Evolutionary conservation across 2,113 vertebrate species (phyloP), one percentile per base, ranked within the genome.

Genomic region (Anarhynchus alexandrinus): DNA sequence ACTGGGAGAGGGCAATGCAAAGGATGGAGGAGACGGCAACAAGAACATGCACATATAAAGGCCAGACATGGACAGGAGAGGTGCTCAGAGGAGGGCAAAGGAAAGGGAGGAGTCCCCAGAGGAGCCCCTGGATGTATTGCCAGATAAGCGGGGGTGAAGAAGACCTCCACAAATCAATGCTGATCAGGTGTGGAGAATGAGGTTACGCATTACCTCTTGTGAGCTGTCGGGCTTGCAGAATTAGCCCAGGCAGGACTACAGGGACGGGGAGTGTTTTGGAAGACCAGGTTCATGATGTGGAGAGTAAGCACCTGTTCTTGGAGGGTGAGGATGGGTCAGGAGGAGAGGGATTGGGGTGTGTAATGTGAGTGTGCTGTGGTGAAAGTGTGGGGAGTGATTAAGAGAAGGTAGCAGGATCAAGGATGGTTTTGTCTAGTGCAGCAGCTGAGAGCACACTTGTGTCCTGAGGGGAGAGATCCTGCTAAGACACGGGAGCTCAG

Each of bases 141-240:
- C 5, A 12, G 71, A 40, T 73, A 36, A 57, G 40, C 22, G 21
- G 51, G 40, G 16, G 10, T 51, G 67, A 65, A 58, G 43, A 59
- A 7, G 30, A 49, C 14, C 27, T 59, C 30, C 61, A 1, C 3
- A 21, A 49, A 80, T 9, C 0, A 0, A 34, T 70, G 11, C 17
- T 38, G 12, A 8, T 18, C 21, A 49, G 3, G 4, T 59, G 30
- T 64, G 30, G 40, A 43, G 59, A 38, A 38, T 11, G 34, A 47
- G 21, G 22, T 47, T 34, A 40, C n/a, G 40, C 49, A 2, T 64
- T 7, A 38, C n/a, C 34, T 49, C 49, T 58, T 20, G 22, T 4
- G 2, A 51, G 49, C 6, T 22, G 49, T 51, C 20, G 0, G 52
- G 52, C 15, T 71, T 40, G 59, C 76, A 64, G n/a, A 30, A 49